These are phyloP conservation scores for Lineus longissimus DNA, from an alignment of 1,140 invertebrate species.

Conservation along the genomic window DNA sequence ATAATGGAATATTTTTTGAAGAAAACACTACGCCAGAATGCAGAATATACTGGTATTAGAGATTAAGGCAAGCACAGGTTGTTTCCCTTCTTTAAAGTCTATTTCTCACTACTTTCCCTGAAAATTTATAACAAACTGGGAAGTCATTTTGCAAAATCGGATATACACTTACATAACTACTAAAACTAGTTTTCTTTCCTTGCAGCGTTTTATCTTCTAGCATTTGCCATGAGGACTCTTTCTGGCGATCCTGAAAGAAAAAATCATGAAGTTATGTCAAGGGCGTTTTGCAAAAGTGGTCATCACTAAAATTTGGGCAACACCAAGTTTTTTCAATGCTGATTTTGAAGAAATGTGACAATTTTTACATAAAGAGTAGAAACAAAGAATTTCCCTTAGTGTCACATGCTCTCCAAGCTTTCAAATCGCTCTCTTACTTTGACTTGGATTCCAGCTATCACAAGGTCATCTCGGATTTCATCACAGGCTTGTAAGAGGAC, in stretches of 20 bases:
- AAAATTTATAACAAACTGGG: no score
- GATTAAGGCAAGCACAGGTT: no score
- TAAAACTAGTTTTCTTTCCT: neutral
- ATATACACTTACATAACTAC: no score
- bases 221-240: slow-evolving; percentile 6
- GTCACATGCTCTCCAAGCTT: neutral
- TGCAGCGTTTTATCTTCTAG: neutral
- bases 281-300: neutral
- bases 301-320: neutral
- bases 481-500: slow-evolving; percentile 71
- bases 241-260: neutral
- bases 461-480: slow-evolving; percentile 63
- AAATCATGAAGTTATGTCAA: neutral
- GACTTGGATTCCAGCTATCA: slow-evolving; percentile 59
- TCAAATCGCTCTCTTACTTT: slow-evolving; percentile 23
- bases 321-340: neutral
- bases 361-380: neutral
- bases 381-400: neutral
- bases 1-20: no score
- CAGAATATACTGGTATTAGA: no score
- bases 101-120: no score
- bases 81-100: no score
- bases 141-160: no score
- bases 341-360: neutral
- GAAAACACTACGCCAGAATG: no score